These are phyloP conservation scores for Bedellia somnulentella DNA, from an alignment of 2,888 invertebrate genomes.

Conservation along the genomic window DNA sequence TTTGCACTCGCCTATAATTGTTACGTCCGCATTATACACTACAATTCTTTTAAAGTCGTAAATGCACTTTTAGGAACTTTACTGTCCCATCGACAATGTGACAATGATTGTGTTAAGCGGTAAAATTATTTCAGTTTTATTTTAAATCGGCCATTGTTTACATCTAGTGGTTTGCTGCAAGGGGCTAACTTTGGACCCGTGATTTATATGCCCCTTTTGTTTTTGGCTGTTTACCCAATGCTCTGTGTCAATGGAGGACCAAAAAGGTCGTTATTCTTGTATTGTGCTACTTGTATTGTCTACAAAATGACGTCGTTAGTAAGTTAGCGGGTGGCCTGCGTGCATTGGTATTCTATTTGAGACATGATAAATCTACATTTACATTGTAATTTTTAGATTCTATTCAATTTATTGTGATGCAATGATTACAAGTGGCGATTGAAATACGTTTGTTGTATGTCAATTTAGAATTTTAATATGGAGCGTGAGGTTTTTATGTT, in stretches of 20 bases:
- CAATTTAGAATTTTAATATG: too few relatives aligned
- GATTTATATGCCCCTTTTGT: conserved; percentile 57
- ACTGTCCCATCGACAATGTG: conserved; percentile 29
- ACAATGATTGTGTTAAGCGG: conserved; percentile 45
- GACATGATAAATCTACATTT: conserved; percentile 40
- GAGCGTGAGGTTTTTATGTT: too few relatives aligned
- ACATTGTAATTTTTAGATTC: conserved; percentile 26
- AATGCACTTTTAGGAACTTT: conserved; percentile 37
- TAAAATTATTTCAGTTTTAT: conserved; percentile 38
- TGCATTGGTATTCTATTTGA: conserved; percentile 52
- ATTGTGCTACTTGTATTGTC: conserved; percentile 52
- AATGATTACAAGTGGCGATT: conserved; percentile 18
- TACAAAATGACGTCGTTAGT: conserved; percentile 53
- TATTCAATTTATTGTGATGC: conserved; percentile 35
- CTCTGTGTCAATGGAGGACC: conserved; percentile 42
- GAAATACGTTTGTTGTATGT: too few relatives aligned
- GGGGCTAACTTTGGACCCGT: conserved; percentile 41
- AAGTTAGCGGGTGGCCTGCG: conserved; percentile 49
- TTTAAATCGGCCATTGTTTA: conserved; percentile 45
- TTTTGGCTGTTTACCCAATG: conserved; percentile 51
- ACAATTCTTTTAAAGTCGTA: too few relatives aligned
- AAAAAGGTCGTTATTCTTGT: conserved; percentile 53
- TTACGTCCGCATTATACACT: conserved; percentile 24
- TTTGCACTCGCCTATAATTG: conserved; percentile 31
- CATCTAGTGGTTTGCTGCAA: too few relatives aligned